These are phyloP conservation scores for Emmelina monodactyla DNA, from an alignment of 2,888 invertebrate species.

Conservation along the genomic window DNA sequence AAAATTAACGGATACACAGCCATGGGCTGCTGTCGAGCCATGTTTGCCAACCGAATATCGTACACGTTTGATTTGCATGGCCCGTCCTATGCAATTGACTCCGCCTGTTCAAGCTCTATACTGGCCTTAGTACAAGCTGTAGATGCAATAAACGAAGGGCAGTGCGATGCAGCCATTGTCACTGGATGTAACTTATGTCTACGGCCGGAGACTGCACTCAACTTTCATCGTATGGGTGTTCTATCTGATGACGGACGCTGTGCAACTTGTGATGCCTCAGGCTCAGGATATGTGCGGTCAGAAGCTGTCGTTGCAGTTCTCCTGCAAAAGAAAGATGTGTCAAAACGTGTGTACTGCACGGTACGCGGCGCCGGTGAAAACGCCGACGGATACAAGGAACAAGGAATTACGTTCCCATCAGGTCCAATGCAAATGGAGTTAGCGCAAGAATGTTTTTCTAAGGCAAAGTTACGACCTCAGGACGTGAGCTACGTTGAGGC, in stretches of 20 bases:
- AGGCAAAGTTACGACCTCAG: constrained; percentile 80
- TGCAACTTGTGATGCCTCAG: constrained; percentile 92
- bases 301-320: constrained; percentile 86
- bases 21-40: constrained; percentile 92
- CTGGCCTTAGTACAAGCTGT: constrained; percentile 90
- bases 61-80: constrained; percentile 96
- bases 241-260: constrained; percentile 90
- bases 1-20: constrained; percentile 88
- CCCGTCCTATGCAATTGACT: constrained; percentile 95
- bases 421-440: constrained; percentile 82
- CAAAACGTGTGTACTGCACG: constrained; percentile 85
- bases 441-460: constrained; percentile 86
- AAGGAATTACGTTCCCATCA: constrained; percentile 88
- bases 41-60: constrained; percentile 97
- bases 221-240: constrained; percentile 95
- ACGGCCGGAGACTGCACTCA: constrained; percentile 89
- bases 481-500: constrained; percentile 94
- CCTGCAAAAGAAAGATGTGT: constrained; percentile 79
- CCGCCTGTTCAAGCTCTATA: constrained; percentile 96
- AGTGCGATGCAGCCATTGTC: constrained; percentile 96
- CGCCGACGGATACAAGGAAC: constrained; percentile 91
- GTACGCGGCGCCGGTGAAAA: constrained; percentile 89
- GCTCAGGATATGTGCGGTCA: constrained; percentile 90
- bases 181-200: constrained; percentile 90
- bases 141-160: constrained; percentile 82